Base-by-base conservation (phyloP, 2,888 invertebrate genomes). In the Drosophila limbata region DNA sequence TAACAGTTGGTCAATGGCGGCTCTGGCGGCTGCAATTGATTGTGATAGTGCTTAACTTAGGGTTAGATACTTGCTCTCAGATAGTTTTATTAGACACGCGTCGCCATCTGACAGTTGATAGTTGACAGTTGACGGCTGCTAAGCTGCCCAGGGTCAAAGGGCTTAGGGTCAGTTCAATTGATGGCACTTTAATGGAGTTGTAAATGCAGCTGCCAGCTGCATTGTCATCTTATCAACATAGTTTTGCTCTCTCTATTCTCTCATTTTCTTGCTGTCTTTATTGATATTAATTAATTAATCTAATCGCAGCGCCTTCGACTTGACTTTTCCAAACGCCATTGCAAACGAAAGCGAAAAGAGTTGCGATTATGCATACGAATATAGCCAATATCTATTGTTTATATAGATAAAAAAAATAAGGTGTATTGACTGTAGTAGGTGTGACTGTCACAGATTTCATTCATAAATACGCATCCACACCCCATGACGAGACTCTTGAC, bases 21-120 rank as follows among this genome's bases (percentile, higher is more conserved):
- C 71, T 53, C 57, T n/a, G 51, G 56, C 77, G 75, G 79, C 71
- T 73, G 66, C 73, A 81, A 77, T 71, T 81, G 79, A 76, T 65
- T 74, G 64, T 56, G 57, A 73, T 79, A 66, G 73, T 48, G 52
- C 35, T 53, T 50, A 44, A 62, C 62, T 44, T 28, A 55, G 57
- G 50, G 65, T 67, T 62, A 67, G 80, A 74, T 75, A 79, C 56
- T 62, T 55, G 52, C 40, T 21, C 51, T 21, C 21, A 76, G 87
- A 84, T 84, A 84, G 77, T 85, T 87, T 79, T 79, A 85, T 85
- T 85, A 89, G 89, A 87, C 88, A 85, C 89, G 85, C 52, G 78
- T 69, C 69, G 79, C 59, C 79, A 60, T 75, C 74, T 78, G 79
- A 61, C 61, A 55, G 66, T 69, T 78, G 79, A 61, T 59, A 55